phyloP scores from a whole-genome alignment of 2,113 vertebrate species.

The Megalops atlanticus region DNA sequence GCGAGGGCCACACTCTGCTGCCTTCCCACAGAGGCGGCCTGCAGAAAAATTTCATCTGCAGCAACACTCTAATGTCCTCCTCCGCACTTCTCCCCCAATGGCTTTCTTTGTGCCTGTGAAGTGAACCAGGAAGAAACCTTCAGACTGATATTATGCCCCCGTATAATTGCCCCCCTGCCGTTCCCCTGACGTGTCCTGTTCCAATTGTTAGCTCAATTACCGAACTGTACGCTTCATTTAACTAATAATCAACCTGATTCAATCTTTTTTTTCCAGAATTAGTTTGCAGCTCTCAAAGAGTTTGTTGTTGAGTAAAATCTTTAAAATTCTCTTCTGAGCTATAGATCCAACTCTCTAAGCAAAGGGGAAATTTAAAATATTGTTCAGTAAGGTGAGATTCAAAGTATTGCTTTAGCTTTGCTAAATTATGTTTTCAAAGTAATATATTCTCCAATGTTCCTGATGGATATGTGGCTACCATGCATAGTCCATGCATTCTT shows the following conservation, averaged over 20 bases:
- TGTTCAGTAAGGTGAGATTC: not conserved
- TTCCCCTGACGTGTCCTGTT: not conserved
- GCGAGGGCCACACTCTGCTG: not conserved
- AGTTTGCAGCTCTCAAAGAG: not conserved
- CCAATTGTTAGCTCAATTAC: not conserved
- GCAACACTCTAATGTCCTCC: not conserved
- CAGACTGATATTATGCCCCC: not conserved
- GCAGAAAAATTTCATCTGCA: not conserved
- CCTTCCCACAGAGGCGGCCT: not conserved
- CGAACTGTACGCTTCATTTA: conserved; percentile 57
- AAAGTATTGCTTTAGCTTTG: not conserved
- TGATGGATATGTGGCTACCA: too few species aligned
- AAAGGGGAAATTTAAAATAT: too few species aligned
- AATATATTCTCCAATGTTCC: too few species aligned
- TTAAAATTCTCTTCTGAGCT: not conserved
- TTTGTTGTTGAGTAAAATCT: not conserved
- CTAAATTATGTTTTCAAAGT: too few species aligned
- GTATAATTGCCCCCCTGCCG: not conserved
- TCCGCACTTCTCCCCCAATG: not conserved
- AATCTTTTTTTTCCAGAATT: conserved; percentile 60
- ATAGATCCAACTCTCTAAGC: not conserved
- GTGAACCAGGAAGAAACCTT: not conserved
- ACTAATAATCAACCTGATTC: conserved; percentile 74
- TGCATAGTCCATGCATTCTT: too few species aligned
- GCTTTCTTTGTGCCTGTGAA: not conserved